Conservation (phyloP, 1,140 invertebrate species). For the Drosophila ogumai region DNA sequence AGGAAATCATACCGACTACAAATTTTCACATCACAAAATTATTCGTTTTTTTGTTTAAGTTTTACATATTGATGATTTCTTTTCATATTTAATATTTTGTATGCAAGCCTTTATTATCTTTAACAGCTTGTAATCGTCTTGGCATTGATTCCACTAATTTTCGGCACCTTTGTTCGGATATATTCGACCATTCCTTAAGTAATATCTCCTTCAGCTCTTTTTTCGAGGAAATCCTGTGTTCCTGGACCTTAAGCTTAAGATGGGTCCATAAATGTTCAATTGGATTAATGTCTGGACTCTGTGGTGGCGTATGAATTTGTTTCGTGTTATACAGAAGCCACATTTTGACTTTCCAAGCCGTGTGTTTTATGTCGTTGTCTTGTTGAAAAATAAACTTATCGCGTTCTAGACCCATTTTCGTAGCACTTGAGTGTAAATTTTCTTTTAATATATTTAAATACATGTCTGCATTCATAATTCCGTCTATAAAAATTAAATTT, state of each 20-base stretch:
- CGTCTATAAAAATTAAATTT: too few species aligned
- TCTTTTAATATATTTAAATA: constrained; percentile 1
- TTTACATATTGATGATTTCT: too few species aligned
- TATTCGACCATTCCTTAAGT: background rate
- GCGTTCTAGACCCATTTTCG: background rate
- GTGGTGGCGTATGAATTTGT: background rate
- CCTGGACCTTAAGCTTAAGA: background rate
- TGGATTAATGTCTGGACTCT: too few species aligned
- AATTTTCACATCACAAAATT: too few species aligned
- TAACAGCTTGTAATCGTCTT: too few species aligned
- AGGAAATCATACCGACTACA: too few species aligned
- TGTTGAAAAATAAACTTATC: background rate
- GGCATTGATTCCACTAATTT: background rate
- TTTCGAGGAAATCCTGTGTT: background rate
- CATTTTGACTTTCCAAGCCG: constrained; percentile 2
- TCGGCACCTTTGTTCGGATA: background rate
- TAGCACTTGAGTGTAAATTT: background rate
- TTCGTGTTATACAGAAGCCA: background rate
- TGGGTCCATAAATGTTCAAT: background rate
- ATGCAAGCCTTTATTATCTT: too few species aligned
- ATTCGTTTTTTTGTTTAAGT: too few species aligned
- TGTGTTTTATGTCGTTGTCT: background rate
- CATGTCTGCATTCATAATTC: too few species aligned
- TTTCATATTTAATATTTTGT: too few species aligned
- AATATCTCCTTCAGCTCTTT: background rate